Evolutionary conservation across 35 echinoderm and acorn worm genomes (phyloP), one percentile per base, ranked within the genome.

Genomic region (Heliocidaris erythrogramma): DNA sequence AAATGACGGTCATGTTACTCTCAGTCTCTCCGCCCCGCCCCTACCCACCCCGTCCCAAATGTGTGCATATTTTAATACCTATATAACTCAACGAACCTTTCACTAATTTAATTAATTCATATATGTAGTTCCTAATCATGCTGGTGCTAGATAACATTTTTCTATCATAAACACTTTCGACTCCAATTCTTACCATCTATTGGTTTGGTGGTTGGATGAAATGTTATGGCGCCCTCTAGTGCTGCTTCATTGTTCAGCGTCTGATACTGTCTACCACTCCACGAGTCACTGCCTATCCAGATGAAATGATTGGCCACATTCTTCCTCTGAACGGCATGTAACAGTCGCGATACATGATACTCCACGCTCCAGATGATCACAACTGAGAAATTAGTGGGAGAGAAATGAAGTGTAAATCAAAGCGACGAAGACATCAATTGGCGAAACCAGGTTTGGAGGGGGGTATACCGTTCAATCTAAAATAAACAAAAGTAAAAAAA

Each of bases 211-310:
- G 96, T 94, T 13, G 97, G 97, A 30, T 98, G 97, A 93, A 98
- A 91, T 12, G 97, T 98, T 59, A 98, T 98, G 95, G 97, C 97
- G 90, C 97, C 97, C 97, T 98, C 97, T 93, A 98, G 35, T 31
- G 95, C 94, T 48, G 90, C 89, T 87, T 97, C 95, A 32, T 98
- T 96, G 94, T 95, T 59, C 7, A 49, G 59, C 13, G 97, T 96
- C 8, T 92, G 92, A 48, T 94, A 88, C 84, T 96, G 96, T 48
- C 97, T 56, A 7, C 95, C 96, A 78, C 97, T 98, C 96, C 96
- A 97, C 9, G 93, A 95, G 60, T 98, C 97, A 85, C 97, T 98
- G 27, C 97, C 97, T 21, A 98, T 86, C 92, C 96, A 98, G 84
- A 97, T 94, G 92, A 97, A 97, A 32, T 95, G 85, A 65, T 92